Evolutionary conservation across 2,888 invertebrate species (phyloP), one percentile per base, ranked within the genome.

Genomic region (Agrotis puta): DNA sequence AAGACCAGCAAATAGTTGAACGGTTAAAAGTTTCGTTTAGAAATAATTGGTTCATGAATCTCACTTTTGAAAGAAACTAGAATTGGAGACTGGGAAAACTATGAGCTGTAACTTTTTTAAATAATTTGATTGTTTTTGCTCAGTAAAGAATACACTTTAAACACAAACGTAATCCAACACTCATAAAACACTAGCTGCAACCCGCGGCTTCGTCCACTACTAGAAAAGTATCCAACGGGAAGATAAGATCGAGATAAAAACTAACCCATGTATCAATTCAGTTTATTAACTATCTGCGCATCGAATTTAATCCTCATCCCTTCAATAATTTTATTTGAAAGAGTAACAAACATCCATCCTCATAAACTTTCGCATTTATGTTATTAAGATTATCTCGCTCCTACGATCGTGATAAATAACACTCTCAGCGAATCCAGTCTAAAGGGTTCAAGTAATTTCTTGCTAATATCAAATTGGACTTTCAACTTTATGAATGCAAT

Each of bases 381-480:
- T 9, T 33, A 9, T 7, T 33, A 33, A 33, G 33, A 33, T n/a
- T n/a, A n/a, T 24, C 3, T 24, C 13, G 13, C 33, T 5, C 27
- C n/a, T 56, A 2, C 48, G 57, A 18, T 43, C 74, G 62, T 24
- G n/a, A 22, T 65, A 22, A n/a, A 33, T 45, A 72, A 71, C 0
- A 43, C 1, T n/a, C 11, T 22, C 22, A 64, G 50, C 9, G 16
- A 45, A 18, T 20, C 18, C 16, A 22, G n/a, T 27, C 20, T 43
- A 74, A 27, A 27, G 2, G 6, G 59, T 64, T 59, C 2, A 3
- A 74, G 20, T 14, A 20, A 43, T 24, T 33, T n/a, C 9, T n/a
- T 9, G 22, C 24, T 20, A 64, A 22, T 22, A 16, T 33, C 2
- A 6, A 7, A 43, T 47, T 20, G 18, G 11, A 58, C 24, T 39